A percentile compares a stretch with the other conserved stretches of the same genome.
These are phyloP conservation scores for Drosophila tristis DNA, from an alignment of 1,140 invertebrate genomes.

Conservation along the genomic window DNA sequence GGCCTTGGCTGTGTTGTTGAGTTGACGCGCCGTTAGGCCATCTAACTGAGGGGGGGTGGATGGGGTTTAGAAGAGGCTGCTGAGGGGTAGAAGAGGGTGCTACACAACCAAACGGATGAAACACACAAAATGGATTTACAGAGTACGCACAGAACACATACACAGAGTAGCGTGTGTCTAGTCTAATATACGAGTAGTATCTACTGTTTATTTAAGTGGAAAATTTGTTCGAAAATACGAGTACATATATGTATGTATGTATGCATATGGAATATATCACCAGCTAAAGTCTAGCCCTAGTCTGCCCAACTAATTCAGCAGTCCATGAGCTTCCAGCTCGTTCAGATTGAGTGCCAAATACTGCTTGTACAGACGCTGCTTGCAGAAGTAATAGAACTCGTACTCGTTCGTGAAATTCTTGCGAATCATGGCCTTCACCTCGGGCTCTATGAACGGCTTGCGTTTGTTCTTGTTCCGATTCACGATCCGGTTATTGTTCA, in stretches of 20 bases:
- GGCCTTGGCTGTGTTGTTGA: slow-evolving; percentile 84
- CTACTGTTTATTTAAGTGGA: slow-evolving; percentile 33
- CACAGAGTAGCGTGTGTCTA: not conserved
- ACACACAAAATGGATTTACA: slow-evolving; percentile 41
- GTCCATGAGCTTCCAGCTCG: slow-evolving; percentile 57
- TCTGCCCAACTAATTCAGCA: slow-evolving; percentile 41
- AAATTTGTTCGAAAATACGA: slow-evolving; percentile 29
- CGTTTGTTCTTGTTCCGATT: slow-evolving; percentile 82
- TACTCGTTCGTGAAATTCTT: slow-evolving; percentile 95
- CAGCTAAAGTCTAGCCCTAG: slow-evolving; percentile 11
- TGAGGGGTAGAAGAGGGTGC: not conserved
- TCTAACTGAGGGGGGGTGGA: slow-evolving; percentile 40
- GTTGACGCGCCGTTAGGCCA: slow-evolving; percentile 38
- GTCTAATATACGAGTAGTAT: slow-evolving; percentile 21
- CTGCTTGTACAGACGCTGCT: slow-evolving; percentile 92
- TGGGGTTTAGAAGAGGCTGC: slow-evolving; percentile 32
- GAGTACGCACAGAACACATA: slow-evolving; percentile 10
- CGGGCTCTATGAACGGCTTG: slow-evolving; percentile 88
- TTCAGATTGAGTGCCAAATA: slow-evolving; percentile 88
- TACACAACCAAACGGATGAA: slow-evolving; percentile 27
- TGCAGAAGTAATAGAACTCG: slow-evolving; percentile 96
- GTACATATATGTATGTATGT: not conserved
- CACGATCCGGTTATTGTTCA: slow-evolving; percentile 69
- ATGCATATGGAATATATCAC: slow-evolving; percentile 1
- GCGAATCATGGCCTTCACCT: slow-evolving; percentile 93